Evolutionary conservation across 2,797 vertebrate genomes (phyloP).

Genomic region (Centropyge bicolor): DNA sequence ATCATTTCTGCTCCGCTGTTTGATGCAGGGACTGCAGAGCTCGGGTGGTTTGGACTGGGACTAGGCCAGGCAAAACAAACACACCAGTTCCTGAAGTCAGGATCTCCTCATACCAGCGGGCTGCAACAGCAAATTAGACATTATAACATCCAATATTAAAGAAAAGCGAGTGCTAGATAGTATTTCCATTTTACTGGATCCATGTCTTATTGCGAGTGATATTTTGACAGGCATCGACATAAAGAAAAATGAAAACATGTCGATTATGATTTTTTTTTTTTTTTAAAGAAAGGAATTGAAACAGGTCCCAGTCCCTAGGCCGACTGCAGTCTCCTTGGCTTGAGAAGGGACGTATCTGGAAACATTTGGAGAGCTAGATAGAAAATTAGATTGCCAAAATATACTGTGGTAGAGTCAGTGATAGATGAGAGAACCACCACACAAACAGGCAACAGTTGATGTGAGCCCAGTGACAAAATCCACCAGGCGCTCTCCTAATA

Average conservation of each 20-base stretch:
- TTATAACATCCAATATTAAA: not conserved
- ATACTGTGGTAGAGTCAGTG: not conserved
- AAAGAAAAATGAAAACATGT: constrained; percentile 24
- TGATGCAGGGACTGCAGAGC: constrained; percentile 38
- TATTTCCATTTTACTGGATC: constrained; percentile 7
- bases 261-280: constrained; percentile 11
- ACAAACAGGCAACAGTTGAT: not conserved
- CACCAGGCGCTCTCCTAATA: not conserved
- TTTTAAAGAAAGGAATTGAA: not conserved
- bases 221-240: constrained; percentile 15
- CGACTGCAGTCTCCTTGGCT: constrained; percentile 3
- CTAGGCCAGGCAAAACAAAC: constrained; percentile 63
- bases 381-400: constrained; percentile 6
- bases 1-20: constrained; percentile 53
- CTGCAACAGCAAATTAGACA: constrained; percentile 11
- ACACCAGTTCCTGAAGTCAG: constrained; percentile 43
- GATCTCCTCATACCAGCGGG: constrained; percentile 27
- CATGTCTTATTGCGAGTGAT: not conserved
- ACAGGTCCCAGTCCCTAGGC: not conserved
- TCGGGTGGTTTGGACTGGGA: constrained; percentile 45
- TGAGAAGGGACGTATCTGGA: constrained; percentile 7
- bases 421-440: constrained; percentile 7
- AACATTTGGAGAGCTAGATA: not conserved
- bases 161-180: not conserved
- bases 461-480: not conserved